Percentiles rank a stretch among this genome's conserved stretches.
These are phyloP conservation scores for Drosophila equinoxialis DNA, from an alignment of 1,140 invertebrate genomes.

Conservation along the genomic window DNA sequence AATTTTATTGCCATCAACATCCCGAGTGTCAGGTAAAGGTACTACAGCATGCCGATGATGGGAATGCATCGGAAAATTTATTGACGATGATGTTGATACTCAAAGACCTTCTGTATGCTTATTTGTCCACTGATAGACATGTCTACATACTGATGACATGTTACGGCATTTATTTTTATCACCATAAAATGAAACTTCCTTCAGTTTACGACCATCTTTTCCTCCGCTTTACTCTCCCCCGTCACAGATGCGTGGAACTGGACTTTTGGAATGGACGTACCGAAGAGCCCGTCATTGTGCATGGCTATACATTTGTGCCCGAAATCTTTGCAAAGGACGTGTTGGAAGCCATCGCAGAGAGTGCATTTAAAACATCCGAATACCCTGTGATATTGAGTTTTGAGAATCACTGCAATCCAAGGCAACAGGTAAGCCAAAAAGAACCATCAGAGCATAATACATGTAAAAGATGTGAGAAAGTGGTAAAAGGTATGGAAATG, in stretches of 20 bases:
- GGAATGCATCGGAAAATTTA: constrained; percentile 67
- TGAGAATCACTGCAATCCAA: constrained; percentile 98
- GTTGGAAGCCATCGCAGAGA: constrained; percentile 97
- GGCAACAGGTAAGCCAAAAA: constrained; percentile 87
- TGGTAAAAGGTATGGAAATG: not conserved
- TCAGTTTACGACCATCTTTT: constrained; percentile 17
- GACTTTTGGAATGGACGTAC: constrained; percentile 98
- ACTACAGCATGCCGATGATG: constrained; percentile 36
- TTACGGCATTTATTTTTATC: constrained; percentile 53
- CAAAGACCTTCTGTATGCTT: constrained; percentile 46
- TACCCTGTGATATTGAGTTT: constrained; percentile 98
- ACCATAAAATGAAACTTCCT: constrained; percentile 3
- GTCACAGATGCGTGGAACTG: constrained; percentile 93
- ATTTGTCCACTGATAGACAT: constrained; percentile 35
- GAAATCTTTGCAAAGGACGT: constrained; percentile 98
- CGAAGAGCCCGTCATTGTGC: constrained; percentile 98
- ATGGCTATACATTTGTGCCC: constrained; percentile 98
- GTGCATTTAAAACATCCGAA: constrained; percentile 98
- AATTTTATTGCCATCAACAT: constrained; percentile 48
- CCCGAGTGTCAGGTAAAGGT: not conserved
- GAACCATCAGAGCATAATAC: not conserved
- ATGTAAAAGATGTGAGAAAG: not conserved
- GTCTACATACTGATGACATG: not conserved
- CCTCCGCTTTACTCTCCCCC: not conserved
- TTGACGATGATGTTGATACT: constrained; percentile 59